Percentiles rank a stretch among this genome's conserved stretches.
Evolutionary conservation across 2,888 invertebrate genomes (phyloP).

Genomic region (Ditula angustiorana): DNA sequence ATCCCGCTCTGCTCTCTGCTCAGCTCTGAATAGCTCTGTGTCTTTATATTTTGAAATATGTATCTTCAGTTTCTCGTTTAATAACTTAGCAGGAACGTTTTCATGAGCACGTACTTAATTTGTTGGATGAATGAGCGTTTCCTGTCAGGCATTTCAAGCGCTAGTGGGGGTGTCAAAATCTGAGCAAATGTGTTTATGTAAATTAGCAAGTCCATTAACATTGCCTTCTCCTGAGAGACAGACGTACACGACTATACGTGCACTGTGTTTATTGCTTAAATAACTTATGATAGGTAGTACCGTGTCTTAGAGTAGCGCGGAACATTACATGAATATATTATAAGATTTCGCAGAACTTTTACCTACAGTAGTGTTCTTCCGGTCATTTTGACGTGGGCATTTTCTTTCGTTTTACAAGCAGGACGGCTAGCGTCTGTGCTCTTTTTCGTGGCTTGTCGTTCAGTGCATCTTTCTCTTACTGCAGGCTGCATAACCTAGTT

Average conservation of each 20-base stretch:
- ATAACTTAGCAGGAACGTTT: conserved; percentile 6
- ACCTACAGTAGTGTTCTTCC: conserved; percentile 15
- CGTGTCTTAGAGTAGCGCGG: conserved; percentile 40
- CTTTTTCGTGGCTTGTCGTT: too few species aligned
- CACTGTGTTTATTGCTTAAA: conserved; percentile 65
- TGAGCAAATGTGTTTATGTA: conserved; percentile 82
- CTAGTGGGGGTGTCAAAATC: conserved; percentile 78
- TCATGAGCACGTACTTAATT: conserved; percentile 30
- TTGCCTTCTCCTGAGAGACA: conserved; percentile 59
- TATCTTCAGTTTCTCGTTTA: conserved; percentile 3
- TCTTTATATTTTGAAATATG: background rate
- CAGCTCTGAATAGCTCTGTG: background rate
- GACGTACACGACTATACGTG: conserved; percentile 46
- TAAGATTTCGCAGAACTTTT: conserved; percentile 30
- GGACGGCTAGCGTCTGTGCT: too few species aligned
- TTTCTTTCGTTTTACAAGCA: background rate
- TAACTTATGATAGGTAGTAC: conserved; percentile 53
- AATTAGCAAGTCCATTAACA: conserved; percentile 80
- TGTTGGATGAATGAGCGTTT: conserved; percentile 44
- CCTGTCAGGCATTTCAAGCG: conserved; percentile 76
- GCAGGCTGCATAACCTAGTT: too few species aligned
- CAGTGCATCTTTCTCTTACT: too few species aligned
- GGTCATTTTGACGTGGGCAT: conserved; percentile 2
- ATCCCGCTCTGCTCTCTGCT: too few species aligned
- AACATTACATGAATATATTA: conserved; percentile 38